Evolutionary conservation across 2,797 vertebrate genomes (phyloP).

Genomic region (Chloroceryle inda): DNA sequence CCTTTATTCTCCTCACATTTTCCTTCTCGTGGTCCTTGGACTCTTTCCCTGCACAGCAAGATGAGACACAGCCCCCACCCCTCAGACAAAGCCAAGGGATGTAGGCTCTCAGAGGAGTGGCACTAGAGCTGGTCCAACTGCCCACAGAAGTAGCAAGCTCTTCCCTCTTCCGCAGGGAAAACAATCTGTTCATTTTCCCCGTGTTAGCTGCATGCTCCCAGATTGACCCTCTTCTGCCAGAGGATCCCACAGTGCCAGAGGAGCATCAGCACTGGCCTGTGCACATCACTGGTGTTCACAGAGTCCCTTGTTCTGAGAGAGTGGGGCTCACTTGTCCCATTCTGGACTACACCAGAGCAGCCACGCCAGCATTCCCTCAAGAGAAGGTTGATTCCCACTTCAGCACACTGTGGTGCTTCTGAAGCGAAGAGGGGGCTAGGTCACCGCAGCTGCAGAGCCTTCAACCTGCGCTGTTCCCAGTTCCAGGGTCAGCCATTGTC

Average conservation of each 20-base stretch:
- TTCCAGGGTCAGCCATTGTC: background rate
- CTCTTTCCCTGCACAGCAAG: conserved; percentile 79
- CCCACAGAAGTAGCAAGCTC: background rate
- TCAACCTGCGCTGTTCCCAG: background rate
- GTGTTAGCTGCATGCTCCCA: background rate
- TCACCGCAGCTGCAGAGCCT: background rate
- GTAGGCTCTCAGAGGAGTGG: background rate
- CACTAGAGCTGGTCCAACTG: background rate
- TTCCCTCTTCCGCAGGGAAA: background rate
- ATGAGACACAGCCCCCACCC: background rate
- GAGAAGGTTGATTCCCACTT: background rate
- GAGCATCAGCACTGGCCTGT: background rate
- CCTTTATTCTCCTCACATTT: conserved; percentile 89
- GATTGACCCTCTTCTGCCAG: background rate
- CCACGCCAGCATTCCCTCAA: background rate
- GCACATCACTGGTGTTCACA: background rate
- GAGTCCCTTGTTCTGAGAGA: background rate
- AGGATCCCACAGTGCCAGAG: background rate
- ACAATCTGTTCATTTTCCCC: background rate
- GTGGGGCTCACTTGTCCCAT: background rate
- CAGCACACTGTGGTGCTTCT: background rate
- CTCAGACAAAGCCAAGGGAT: background rate
- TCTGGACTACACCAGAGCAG: background rate
- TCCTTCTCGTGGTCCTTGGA: conserved; percentile 91
- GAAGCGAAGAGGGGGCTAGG: background rate